Evolutionary conservation across 2,797 vertebrate genomes (phyloP).

Genomic region (Capromys pilorides): DNA sequence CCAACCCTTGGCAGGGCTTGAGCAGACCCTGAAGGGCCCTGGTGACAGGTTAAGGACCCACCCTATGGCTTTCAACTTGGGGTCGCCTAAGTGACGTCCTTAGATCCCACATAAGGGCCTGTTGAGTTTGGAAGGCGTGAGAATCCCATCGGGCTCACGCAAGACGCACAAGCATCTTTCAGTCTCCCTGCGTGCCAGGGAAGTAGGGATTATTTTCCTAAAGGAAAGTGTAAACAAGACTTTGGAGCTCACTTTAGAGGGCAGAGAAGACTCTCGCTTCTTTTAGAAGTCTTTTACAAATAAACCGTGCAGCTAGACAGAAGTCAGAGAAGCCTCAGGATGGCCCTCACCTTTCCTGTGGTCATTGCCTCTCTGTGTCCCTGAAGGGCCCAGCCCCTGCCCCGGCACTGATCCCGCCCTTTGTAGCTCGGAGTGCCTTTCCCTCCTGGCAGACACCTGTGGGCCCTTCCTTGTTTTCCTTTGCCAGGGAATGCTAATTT

Average conservation of each 20-base stretch:
- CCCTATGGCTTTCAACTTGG: no score
- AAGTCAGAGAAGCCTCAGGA: neutral
- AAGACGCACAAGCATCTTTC: neutral
- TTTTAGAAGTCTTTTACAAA: neutral
- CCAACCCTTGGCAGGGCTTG: neutral
- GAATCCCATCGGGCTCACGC: fast-evolving
- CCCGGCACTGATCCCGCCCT: neutral
- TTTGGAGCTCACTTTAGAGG: neutral
- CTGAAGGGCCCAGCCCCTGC: neutral
- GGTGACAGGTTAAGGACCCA: neutral
- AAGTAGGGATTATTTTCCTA: neutral
- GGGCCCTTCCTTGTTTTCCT: neutral
- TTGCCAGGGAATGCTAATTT: neutral
- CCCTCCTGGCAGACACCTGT: neutral
- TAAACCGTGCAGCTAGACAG: neutral
- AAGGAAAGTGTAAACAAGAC: neutral
- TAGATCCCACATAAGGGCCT: neutral
- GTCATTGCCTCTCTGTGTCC: neutral
- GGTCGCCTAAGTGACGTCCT: neutral
- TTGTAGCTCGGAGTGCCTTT: neutral
- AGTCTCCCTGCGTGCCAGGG: neutral
- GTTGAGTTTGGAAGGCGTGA: neutral
- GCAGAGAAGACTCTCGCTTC: no score
- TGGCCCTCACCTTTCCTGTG: neutral
- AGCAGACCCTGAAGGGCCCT: neutral